Evolutionary conservation across 2,113 vertebrate species (phyloP).

Genomic region (Cygnus buccinator): DNA sequence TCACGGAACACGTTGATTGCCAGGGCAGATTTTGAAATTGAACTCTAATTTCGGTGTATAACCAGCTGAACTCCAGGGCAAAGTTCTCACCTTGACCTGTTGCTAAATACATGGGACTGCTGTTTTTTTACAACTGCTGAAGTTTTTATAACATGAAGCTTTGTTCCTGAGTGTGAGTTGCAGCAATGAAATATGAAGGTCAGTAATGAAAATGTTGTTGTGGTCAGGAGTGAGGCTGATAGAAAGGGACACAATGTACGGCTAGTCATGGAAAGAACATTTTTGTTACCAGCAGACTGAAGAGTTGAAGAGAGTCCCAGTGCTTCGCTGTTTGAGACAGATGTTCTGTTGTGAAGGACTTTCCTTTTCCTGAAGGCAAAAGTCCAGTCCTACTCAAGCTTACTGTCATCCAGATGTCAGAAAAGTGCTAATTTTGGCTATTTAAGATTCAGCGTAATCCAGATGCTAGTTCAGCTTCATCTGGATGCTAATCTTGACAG

Average conservation of each 20-base stretch:
- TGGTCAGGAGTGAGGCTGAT: not conserved
- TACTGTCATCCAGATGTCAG: not conserved
- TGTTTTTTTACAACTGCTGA: slow-evolving; percentile 19
- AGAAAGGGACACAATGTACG: not conserved
- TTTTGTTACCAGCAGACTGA: not conserved
- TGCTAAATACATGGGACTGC: slow-evolving; percentile 35
- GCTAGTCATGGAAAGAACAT: not conserved
- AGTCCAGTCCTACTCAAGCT: not conserved
- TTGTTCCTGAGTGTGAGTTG: slow-evolving; percentile 12
- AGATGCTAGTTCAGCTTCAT: not conserved
- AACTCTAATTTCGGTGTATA: slow-evolving; percentile 23
- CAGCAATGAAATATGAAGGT: slow-evolving; percentile 34
- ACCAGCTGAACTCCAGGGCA: slow-evolving; percentile 46
- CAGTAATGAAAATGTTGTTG: not conserved
- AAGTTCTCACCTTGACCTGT: slow-evolving; percentile 49
- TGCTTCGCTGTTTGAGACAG: not conserved
- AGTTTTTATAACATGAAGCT: slow-evolving; percentile 11
- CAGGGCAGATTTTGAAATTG: slow-evolving; percentile 66
- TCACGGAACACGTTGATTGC: slow-evolving; percentile 1
- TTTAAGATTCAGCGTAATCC: not conserved
- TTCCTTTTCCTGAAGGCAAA: not conserved
- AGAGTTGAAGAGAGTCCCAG: not conserved
- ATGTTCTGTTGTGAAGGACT: not conserved
- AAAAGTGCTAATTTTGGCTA: not conserved
- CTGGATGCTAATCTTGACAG: not conserved